Base-by-base conservation (phyloP, 2,113 vertebrate genomes). In the Pelobates fuscus region DNA sequence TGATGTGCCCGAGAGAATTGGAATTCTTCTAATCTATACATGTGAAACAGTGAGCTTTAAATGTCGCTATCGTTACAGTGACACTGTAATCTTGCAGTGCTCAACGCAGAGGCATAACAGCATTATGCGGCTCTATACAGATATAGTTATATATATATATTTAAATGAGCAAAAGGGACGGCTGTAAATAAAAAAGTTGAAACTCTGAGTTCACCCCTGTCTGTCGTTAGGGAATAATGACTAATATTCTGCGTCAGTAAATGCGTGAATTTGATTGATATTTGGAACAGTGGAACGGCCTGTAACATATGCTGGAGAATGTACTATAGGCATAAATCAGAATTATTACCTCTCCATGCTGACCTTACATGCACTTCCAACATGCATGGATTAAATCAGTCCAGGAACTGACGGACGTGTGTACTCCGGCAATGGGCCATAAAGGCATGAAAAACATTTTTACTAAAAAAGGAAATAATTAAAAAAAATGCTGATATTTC, bases 131-230 rank as follows among this genome's bases (percentile, higher is more conserved):
- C n/a, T n/a, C n/a, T n/a, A n/a, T n/a, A n/a, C n/a, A n/a, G n/a
- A n/a, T n/a, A n/a, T 32, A 32, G 30, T 32, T 32, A 10, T 32
- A 32, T 32, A 49, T 49, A 49, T 49, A 49, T 49, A 49, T 49
- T 49, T 14, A 49, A 8, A 49, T 49, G 3, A 44, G 52, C 25
- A n/a, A 18, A 17, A 65, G 25, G 46, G 46, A 32, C 30, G 10
- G 60, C 21, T 37, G 30, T 74, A 65, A 74, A 74, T 73, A 41
- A 65, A 18, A n/a, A 65, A 25, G 61, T n/a, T 64, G 54, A 23
- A 41, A 27, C 8, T 27, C 21, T 65, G 18, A 25, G 44, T 63
- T 12, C 46, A n/a, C 23, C 5, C n/a, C n/a, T 15, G 60, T 65
- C 44, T 55, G 11, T 49, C 49, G 0, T 15, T 27, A 6, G 65